A percentile compares a stretch with the other conserved stretches of the same genome.
These are phyloP conservation scores for Tamandua tetradactyla DNA, from an alignment of 2,797 vertebrate species.

Conservation along the genomic window DNA sequence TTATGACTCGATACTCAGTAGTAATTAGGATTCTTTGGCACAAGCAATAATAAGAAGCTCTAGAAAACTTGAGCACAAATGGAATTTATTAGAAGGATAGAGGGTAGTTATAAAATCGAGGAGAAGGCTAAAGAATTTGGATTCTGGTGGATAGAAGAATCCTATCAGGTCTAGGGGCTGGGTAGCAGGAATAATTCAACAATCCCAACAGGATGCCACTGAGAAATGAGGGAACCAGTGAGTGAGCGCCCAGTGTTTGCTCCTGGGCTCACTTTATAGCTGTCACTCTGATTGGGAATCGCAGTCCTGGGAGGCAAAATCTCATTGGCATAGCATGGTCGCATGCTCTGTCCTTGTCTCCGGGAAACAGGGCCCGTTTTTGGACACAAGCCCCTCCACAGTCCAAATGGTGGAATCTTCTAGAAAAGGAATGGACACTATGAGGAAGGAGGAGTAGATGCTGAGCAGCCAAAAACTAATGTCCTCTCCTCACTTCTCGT, in stretches of 20 bases:
- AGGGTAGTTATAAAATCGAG: not conserved
- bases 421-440: not conserved
- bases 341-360: not conserved
- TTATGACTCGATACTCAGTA: constrained; percentile 9
- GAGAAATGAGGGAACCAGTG: not conserved
- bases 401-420: not conserved
- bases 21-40: constrained; percentile 4
- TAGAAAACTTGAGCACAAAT: not conserved
- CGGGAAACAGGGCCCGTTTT: not conserved
- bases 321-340: not conserved
- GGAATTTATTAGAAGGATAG: not conserved
- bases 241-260: too few species aligned
- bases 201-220: not conserved
- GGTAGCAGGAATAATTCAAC: not conserved
- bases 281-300: not conserved
- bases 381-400: not conserved
- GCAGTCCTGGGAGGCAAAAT: not conserved
- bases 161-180: too few species aligned
- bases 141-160: not conserved
- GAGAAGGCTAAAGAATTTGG: not conserved
- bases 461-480: not conserved
- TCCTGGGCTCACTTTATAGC: not conserved
- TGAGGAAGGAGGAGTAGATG: not conserved
- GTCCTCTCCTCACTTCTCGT: not conserved
- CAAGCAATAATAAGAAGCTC: not conserved